phyloP scores from a whole-genome alignment of 2,888 invertebrate genomes.

The Saturnia pavonia region DNA sequence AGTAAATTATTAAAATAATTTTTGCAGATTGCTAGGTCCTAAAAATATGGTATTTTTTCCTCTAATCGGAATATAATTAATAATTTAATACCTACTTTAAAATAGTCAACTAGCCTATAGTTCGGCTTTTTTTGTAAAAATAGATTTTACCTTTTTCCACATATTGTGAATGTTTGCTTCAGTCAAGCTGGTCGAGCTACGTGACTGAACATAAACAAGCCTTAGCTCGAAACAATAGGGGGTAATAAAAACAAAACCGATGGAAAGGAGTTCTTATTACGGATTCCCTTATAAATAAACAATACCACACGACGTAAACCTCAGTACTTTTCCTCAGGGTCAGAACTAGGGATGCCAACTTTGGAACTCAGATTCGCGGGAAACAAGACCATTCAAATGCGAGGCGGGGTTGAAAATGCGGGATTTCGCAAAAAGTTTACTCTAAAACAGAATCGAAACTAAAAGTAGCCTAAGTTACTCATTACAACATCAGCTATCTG shows the following conservation, averaged over 20 bases:
- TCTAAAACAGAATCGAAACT: background rate
- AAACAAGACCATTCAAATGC: background rate
- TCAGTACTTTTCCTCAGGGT: background rate
- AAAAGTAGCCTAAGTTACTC: too few relatives aligned
- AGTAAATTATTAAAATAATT: too few relatives aligned
- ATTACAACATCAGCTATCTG: too few relatives aligned
- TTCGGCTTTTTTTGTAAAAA: too few relatives aligned
- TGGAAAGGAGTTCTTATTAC: background rate
- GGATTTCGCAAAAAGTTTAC: background rate
- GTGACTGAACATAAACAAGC: background rate
- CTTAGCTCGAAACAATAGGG: background rate
- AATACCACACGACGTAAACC: background rate
- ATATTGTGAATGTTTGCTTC: background rate
- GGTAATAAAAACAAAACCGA: background rate
- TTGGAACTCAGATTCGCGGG: background rate
- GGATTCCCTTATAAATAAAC: background rate
- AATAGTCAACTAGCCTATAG: too few relatives aligned
- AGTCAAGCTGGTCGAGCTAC: background rate
- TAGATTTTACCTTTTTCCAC: background rate
- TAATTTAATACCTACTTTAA: too few relatives aligned
- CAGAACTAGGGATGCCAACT: background rate
- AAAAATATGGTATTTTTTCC: too few relatives aligned
- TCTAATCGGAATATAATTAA: too few relatives aligned
- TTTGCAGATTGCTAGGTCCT: too few relatives aligned
- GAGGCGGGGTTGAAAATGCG: background rate